Conservation (phyloP, 2,113 vertebrate species). For the Myrmecophaga tridactyla region DNA sequence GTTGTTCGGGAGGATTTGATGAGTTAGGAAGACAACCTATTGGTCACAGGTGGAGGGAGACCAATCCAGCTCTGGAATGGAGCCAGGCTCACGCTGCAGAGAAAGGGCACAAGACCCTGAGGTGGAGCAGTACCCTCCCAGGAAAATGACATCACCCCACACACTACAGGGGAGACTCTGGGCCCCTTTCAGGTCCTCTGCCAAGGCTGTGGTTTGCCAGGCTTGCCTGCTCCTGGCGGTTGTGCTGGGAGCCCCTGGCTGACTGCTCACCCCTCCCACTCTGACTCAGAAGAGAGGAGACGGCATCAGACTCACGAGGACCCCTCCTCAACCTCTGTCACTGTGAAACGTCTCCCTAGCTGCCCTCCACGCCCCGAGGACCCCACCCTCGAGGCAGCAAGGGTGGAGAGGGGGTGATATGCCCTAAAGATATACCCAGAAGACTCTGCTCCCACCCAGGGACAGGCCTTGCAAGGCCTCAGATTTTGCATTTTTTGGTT, state of each 20-base stretch:
- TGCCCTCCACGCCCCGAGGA: background rate
- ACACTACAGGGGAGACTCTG: background rate
- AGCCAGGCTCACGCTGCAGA: background rate
- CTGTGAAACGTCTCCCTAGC: slow-evolving; percentile 46
- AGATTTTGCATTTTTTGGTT: slow-evolving; percentile 45
- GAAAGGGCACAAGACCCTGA: background rate
- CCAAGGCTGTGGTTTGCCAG: background rate
- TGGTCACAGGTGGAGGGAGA: too few species aligned
- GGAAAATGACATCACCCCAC: background rate
- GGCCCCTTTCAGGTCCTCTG: background rate
- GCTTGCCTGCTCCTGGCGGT: background rate
- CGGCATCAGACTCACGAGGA: background rate
- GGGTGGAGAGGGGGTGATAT: background rate
- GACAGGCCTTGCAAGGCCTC: background rate
- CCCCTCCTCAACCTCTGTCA: background rate
- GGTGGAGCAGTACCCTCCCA: background rate
- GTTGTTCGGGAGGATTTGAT: background rate
- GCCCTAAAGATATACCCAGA: background rate
- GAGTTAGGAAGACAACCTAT: too few species aligned
- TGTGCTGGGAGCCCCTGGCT: background rate
- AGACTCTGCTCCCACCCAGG: background rate
- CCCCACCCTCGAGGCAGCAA: background rate
- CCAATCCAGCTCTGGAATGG: background rate
- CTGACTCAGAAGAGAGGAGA: background rate
- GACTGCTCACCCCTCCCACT: background rate